Percentiles rank a stretch among this genome's conserved stretches.
Evolutionary conservation across 2,113 vertebrate genomes (phyloP).

Genomic region (Collichthys lucidus): DNA sequence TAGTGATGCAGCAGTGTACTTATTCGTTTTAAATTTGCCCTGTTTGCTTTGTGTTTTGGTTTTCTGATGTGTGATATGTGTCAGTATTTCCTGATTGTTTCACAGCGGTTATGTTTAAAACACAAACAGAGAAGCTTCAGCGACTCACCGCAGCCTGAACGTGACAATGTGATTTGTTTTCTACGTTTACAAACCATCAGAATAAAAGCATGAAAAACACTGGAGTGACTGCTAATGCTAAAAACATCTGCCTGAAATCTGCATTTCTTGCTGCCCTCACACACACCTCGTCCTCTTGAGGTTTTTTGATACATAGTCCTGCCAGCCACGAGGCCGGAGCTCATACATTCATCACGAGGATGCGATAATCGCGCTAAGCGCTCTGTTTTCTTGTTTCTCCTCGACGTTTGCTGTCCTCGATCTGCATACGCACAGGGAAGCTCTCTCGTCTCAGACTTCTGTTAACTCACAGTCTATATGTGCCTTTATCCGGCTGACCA

Average conservation of each 20-base stretch:
- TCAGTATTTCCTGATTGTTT: too few relatives aligned
- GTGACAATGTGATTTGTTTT: too few relatives aligned
- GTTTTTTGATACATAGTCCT: not conserved
- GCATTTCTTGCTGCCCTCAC: too few relatives aligned
- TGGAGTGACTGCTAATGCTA: not conserved
- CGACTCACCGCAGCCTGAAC: too few relatives aligned
- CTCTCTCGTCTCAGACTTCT: not conserved
- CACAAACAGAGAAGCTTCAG: too few relatives aligned
- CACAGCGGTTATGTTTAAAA: too few relatives aligned
- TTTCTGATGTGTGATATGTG: too few relatives aligned
- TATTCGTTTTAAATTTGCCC: too few relatives aligned
- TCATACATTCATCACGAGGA: not conserved
- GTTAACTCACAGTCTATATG: not conserved
- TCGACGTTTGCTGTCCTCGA: not conserved
- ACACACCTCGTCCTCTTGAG: too few relatives aligned
- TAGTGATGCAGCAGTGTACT: too few relatives aligned
- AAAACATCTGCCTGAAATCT: not conserved
- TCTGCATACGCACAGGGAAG: not conserved
- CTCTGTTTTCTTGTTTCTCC: not conserved
- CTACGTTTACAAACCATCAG: not conserved
- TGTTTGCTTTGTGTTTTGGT: too few relatives aligned
- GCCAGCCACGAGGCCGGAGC: not conserved
- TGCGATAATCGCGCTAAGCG: too few relatives aligned
- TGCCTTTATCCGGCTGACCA: not conserved
- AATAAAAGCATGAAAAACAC: not conserved